Evolutionary conservation across 2,888 invertebrate species (phyloP).

Genomic region (Halictus quadricinctus): DNA sequence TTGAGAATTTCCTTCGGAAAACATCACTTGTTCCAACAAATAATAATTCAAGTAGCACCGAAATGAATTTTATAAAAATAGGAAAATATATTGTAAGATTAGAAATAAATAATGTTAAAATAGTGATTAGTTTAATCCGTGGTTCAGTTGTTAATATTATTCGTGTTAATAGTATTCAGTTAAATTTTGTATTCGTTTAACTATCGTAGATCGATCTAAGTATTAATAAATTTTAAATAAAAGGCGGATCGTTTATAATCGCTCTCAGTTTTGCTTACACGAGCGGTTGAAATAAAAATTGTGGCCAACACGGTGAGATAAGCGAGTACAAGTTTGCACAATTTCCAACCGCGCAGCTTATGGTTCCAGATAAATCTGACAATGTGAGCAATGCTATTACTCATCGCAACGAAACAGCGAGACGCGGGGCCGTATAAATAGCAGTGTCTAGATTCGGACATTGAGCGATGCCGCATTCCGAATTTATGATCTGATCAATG

Average conservation of each 20-base stretch:
- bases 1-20: too few species aligned
- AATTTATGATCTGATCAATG: conserved; percentile 46
- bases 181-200: background rate
- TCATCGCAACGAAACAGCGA: background rate
- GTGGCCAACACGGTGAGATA: background rate
- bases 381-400: background rate
- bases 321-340: background rate
- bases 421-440: conserved; percentile 7
- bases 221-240: background rate
- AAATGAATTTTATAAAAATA: background rate
- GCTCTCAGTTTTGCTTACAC: background rate
- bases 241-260: too few species aligned
- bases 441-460: conserved; percentile 10
- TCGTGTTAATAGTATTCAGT: too few species aligned
- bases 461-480: conserved; percentile 34
- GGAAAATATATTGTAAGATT: too few species aligned
- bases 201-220: background rate
- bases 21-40: background rate
- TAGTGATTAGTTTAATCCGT: too few species aligned
- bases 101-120: too few species aligned
- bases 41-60: background rate
- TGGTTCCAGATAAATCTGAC: conserved; percentile 14
- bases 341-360: background rate
- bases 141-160: too few species aligned
- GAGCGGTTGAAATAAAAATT: background rate